These are phyloP conservation scores for Cochlearius cochlearius DNA, from an alignment of 2,113 vertebrate genomes.

Conservation along the genomic window DNA sequence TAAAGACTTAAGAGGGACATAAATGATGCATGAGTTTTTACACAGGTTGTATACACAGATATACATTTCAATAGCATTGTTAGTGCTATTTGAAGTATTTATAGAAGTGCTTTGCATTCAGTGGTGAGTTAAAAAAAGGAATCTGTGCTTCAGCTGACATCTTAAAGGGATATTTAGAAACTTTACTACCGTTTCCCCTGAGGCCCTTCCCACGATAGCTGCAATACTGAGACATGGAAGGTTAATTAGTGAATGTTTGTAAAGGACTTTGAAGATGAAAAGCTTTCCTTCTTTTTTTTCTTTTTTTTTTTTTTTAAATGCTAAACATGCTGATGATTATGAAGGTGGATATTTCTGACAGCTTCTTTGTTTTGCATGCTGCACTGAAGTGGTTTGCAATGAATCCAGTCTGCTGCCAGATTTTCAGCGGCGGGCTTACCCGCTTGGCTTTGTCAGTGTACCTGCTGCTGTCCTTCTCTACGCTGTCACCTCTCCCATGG, in stretches of 20 bases:
- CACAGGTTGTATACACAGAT: background rate
- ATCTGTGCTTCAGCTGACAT: background rate
- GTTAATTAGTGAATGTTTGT: conserved; percentile 3
- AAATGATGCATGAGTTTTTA: background rate
- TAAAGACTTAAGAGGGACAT: background rate
- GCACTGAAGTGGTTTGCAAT: background rate
- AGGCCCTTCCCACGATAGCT: conserved; percentile 8
- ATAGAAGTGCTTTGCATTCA: conserved; percentile 29
- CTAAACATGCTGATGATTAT: background rate
- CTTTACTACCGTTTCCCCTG: background rate
- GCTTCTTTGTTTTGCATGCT: background rate
- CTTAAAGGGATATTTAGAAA: background rate
- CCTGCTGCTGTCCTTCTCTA: background rate
- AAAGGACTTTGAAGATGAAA: conserved; percentile 33
- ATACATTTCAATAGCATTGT: background rate
- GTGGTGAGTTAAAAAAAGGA: background rate
- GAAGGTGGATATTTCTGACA: conserved; percentile 7
- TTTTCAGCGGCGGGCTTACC: background rate
- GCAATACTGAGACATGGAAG: background rate
- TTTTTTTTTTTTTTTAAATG: background rate
- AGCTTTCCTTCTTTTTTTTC: background rate
- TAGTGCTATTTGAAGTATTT: conserved; percentile 21
- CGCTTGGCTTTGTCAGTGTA: background rate
- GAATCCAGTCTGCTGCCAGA: background rate
- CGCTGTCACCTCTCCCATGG: background rate